Evolutionary conservation across 2,888 invertebrate genomes (phyloP), one percentile per base, ranked within the genome.

Genomic region (Acronicta leporina): DNA sequence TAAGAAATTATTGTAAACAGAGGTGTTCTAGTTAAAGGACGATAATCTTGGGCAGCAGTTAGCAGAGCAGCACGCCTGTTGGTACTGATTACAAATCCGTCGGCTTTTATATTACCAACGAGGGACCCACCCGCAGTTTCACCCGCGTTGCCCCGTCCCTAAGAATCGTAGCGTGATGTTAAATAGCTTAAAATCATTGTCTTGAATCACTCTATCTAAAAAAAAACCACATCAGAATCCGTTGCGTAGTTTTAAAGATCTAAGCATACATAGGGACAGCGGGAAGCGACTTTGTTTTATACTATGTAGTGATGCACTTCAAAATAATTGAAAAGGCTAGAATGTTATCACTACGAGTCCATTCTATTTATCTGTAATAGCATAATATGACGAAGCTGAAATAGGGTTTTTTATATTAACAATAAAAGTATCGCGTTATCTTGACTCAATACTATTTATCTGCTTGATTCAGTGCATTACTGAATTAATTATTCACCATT

Each of bases 1-100:
- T 52, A 51, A 61, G 61, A 3, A 20, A 20, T 20, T 20, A 20
- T 71, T 75, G 60, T 85, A 83, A 78, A 75, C 75, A 81, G 62
- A 73, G 66, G 62, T 80, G 85, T 73, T 77, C 86, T 73, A 87
- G 71, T 85, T 88, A 82, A 51, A 83, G 82, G 79, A 65, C 84
- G 83, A 85, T 87, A 87, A 87, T 86, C 84, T 77, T 49, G 40
- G 20, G 50, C 48, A 27, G 44, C 42, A n/a, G n/a, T n/a, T n/a
- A n/a, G 27, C 67, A 62, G n/a, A n/a, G 59, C 56, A 62, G 60
- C 55, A 48, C 64, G 48, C 59, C 57, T 58, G 48, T 63, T 66
- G 43, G 45, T 25, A 16, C 11, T 67, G 55, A 70, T 62, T 70
- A 73, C 60, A 48, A 59, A 75, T 71, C 54, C 25, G 35, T 61